These are phyloP conservation scores for Magallana nippona DNA, from an alignment of 2,888 invertebrate species.

Conservation along the genomic window DNA sequence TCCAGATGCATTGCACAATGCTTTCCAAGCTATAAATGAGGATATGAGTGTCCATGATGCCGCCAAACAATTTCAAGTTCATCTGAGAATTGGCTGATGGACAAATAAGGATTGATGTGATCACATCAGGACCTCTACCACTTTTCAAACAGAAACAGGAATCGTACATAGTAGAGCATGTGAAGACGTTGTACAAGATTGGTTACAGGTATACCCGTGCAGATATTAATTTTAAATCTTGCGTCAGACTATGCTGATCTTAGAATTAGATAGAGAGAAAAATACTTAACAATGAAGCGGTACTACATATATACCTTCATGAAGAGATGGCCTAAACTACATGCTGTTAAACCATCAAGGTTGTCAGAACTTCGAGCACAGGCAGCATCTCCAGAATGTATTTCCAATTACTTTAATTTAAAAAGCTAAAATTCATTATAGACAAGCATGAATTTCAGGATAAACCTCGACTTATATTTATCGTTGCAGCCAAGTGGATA, in stretches of 20 bases:
- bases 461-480: conserved; percentile 54
- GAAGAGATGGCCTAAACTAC: conserved; percentile 40
- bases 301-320: too few relatives aligned
- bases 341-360: too few relatives aligned
- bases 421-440: conserved; percentile 50
- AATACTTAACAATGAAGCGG: conserved; percentile 50
- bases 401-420: conserved; percentile 48
- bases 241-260: conserved; percentile 53
- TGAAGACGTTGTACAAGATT: conserved; percentile 41
- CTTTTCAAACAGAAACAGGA: conserved; percentile 44
- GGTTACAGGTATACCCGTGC: conserved; percentile 50
- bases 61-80: not conserved
- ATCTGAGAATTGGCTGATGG: not conserved
- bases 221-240: conserved; percentile 51
- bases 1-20: not conserved
- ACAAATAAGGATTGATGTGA: conserved; percentile 15
- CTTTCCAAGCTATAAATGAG: conserved; percentile 24
- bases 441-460: conserved; percentile 49
- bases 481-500: too few relatives aligned
- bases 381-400: conserved; percentile 37
- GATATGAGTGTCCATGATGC: conserved; percentile 32
- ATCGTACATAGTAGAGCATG: conserved; percentile 40
- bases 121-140: conserved; percentile 43
- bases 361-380: too few relatives aligned
- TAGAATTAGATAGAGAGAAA: conserved; percentile 43